phyloP scores from a whole-genome alignment of 2,797 vertebrate genomes.

The Limnodromus scolopaceus region DNA sequence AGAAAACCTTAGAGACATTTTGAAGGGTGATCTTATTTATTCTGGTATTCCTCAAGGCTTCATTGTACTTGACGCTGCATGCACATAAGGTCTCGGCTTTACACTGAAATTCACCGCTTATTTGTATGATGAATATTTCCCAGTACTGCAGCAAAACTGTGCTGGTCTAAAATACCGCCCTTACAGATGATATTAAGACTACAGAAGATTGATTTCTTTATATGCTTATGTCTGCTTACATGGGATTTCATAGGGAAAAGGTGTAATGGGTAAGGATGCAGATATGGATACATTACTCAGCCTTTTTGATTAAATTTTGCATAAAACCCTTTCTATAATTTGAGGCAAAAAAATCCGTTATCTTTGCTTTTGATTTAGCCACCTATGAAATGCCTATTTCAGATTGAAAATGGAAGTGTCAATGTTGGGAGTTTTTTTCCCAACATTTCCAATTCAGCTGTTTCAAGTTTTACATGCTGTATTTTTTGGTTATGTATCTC shows the following conservation, averaged over 20 bases:
- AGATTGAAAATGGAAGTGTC: neutral
- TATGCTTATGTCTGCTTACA: neutral
- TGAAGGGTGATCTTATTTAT: neutral
- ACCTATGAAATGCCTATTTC: neutral
- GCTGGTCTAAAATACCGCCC: neutral
- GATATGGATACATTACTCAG: neutral
- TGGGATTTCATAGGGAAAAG: neutral
- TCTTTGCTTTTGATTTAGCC: neutral
- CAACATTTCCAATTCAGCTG: neutral
- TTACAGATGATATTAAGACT: neutral
- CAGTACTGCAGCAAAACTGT: neutral
- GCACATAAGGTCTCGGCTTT: neutral
- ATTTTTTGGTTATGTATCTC: neutral
- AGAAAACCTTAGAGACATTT: neutral
- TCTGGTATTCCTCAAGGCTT: neutral
- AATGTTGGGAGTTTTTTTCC: neutral
- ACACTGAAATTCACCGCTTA: neutral
- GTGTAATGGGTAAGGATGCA: neutral
- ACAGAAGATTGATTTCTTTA: neutral
- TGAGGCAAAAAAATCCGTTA: neutral
- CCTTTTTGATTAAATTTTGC: neutral
- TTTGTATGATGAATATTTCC: neutral
- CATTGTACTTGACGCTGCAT: neutral
- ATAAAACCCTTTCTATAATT: neutral
- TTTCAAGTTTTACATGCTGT: neutral